Percentiles rank a stretch among this genome's conserved stretches.
These are phyloP conservation scores for Drosophila suzukii DNA, from an alignment of 1,140 invertebrate genomes.

Conservation along the genomic window DNA sequence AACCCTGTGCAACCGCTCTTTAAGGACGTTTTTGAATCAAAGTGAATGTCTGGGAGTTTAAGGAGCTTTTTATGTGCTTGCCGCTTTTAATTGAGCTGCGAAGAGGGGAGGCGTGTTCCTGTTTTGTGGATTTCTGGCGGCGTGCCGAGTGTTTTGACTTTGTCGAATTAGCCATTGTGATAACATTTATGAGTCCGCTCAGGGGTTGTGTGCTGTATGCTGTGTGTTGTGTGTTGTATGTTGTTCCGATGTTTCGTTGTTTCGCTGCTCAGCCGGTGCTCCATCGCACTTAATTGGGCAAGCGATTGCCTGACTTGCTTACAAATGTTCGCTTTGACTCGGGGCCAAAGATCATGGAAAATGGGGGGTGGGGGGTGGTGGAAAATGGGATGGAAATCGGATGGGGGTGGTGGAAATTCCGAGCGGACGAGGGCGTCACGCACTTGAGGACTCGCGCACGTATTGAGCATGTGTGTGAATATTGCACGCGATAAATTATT, in stretches of 20 bases:
- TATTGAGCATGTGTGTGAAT: conserved; percentile 51
- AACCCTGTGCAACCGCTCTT: background rate
- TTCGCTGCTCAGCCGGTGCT: conserved; percentile 35
- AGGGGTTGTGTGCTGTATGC: background rate
- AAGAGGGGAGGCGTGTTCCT: conserved; percentile 13
- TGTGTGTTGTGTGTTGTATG: background rate
- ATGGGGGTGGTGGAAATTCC: background rate
- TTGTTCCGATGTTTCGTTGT: background rate
- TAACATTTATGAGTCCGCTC: conserved; percentile 59
- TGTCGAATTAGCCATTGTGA: conserved; percentile 77
- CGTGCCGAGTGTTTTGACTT: conserved; percentile 70
- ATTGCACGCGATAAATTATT: conserved; percentile 80
- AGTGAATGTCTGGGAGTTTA: background rate
- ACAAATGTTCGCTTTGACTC: conserved; percentile 55
- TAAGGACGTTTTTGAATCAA: conserved; percentile 3
- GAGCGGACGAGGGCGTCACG: conserved; percentile 41
- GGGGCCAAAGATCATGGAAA: conserved; percentile 37
- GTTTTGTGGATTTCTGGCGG: conserved; percentile 47
- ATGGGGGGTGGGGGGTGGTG: background rate
- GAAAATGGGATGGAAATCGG: too few relatives aligned
- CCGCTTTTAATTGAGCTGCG: conserved; percentile 44
- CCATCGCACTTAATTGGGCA: conserved; percentile 73
- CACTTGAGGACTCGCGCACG: conserved; percentile 46
- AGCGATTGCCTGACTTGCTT: conserved; percentile 79
- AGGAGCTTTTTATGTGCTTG: conserved; percentile 5